These are phyloP conservation scores for Chroicocephalus ridibundus DNA, from an alignment of 2,113 vertebrate genomes.

Conservation along the genomic window DNA sequence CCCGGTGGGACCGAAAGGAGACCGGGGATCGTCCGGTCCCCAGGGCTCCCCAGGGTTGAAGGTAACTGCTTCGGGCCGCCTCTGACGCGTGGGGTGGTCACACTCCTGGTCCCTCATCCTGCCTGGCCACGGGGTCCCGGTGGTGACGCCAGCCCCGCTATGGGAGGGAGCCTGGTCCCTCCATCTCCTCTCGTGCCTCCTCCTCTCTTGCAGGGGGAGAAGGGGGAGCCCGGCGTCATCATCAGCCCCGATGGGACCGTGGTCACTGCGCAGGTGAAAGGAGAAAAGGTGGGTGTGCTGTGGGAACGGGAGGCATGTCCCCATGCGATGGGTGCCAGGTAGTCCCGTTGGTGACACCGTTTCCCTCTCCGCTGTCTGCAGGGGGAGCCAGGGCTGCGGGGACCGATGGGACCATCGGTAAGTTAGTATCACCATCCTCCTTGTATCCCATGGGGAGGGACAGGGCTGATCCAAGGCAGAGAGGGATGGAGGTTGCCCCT, in stretches of 20 bases:
- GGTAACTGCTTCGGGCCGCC: conserved; percentile 21
- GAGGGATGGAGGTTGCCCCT: rapidly evolving
- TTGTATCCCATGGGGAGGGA: rapidly evolving
- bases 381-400: conserved; percentile 52
- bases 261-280: conserved; percentile 27
- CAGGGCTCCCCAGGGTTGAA: conserved; percentile 58
- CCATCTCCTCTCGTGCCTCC: not conserved
- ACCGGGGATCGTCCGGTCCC: conserved; percentile 39
- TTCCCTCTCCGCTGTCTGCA: not conserved
- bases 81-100: not conserved
- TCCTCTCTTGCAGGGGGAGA: conserved; percentile 72
- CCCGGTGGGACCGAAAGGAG: conserved; percentile 64
- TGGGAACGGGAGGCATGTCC: rapidly evolving
- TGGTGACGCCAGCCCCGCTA: not conserved
- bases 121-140: rapidly evolving
- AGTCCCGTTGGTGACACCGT: not conserved
- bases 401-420: conserved; percentile 37
- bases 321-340: rapidly evolving
- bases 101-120: not conserved
- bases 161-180: not conserved
- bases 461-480: not conserved
- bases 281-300: conserved; percentile 70
- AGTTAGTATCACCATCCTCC: not conserved
- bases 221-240: conserved; percentile 73
- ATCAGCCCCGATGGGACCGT: conserved; percentile 54